A percentile compares a stretch with the other conserved stretches of the same genome.
Evolutionary conservation across 2,113 vertebrate genomes (phyloP).

Genomic region (Dinomys branickii): DNA sequence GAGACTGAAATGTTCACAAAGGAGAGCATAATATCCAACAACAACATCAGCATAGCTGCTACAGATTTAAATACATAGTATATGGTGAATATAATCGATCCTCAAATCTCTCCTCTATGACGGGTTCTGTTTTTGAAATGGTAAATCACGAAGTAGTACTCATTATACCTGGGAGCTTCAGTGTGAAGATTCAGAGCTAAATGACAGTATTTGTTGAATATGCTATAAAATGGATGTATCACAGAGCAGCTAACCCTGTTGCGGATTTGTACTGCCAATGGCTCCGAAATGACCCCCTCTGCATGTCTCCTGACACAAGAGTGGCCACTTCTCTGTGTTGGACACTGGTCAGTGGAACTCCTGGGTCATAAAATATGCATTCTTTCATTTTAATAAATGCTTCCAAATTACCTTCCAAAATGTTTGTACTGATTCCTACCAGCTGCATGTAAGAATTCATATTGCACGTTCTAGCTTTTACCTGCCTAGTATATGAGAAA

Average conservation of each 20-base stretch:
- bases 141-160: not conserved
- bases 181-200: not conserved
- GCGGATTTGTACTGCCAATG: not conserved
- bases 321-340: not conserved
- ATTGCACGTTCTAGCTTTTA: constrained; percentile 30
- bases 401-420: constrained; percentile 26
- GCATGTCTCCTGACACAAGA: not conserved
- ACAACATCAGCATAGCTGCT: not conserved
- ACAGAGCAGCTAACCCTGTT: not conserved
- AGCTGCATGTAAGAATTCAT: not conserved
- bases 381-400: constrained; percentile 18
- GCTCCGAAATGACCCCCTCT: rapidly evolving
- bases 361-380: not conserved
- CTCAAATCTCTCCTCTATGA: not conserved
- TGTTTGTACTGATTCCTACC: not conserved
- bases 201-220: not conserved
- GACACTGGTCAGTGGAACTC: not conserved
- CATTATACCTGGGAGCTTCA: not conserved
- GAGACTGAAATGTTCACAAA: constrained; percentile 5
- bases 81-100: not conserved
- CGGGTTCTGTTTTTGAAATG: constrained; percentile 4
- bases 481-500: not conserved
- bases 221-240: not conserved
- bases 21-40: not conserved
- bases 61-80: not conserved